phyloP scores from a whole-genome alignment of 1,140 invertebrate species.

The Drosophila serrata region DNA sequence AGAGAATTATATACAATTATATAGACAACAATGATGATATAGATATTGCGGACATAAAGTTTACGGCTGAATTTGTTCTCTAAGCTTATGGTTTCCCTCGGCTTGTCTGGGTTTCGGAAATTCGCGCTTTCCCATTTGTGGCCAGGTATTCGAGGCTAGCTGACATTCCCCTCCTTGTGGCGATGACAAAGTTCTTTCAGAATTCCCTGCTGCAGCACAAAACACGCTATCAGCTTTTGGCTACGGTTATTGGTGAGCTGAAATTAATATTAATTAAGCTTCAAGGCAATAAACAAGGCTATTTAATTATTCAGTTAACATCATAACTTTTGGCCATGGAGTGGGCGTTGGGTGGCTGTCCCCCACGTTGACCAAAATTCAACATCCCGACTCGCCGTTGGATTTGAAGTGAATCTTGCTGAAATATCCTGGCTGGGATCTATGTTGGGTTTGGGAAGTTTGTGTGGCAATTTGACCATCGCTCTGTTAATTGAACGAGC shows the following conservation, averaged over 20 bases:
- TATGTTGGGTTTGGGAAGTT: slow-evolving; percentile 70
- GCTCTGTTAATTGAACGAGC: slow-evolving; percentile 81
- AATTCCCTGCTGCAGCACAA: slow-evolving; percentile 39
- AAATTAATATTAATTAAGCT: neutral
- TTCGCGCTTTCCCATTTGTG: slow-evolving; percentile 20
- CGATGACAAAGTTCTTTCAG: slow-evolving; percentile 29
- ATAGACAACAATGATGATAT: slow-evolving; percentile 2
- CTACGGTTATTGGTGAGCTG: slow-evolving; percentile 64
- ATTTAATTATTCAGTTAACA: slow-evolving; percentile 66
- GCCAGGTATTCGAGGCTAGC: neutral
- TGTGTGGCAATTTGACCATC: slow-evolving; percentile 76
- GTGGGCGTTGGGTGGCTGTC: slow-evolving; percentile 86
- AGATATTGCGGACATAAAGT: slow-evolving; percentile 25
- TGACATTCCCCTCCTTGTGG: neutral
- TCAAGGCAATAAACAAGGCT: neutral
- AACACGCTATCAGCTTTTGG: slow-evolving; percentile 69
- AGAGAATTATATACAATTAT: neutral
- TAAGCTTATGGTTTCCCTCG: slow-evolving; percentile 7
- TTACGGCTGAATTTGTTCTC: slow-evolving; percentile 6
- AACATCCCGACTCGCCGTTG: slow-evolving; percentile 58
- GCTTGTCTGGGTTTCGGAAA: neutral
- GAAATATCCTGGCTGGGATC: slow-evolving; percentile 84
- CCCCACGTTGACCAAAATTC: slow-evolving; percentile 73
- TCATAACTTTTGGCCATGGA: slow-evolving; percentile 85
- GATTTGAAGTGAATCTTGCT: slow-evolving; percentile 64